These are phyloP conservation scores for Scomber colias DNA, from an alignment of 2,113 vertebrate species.

Conservation along the genomic window DNA sequence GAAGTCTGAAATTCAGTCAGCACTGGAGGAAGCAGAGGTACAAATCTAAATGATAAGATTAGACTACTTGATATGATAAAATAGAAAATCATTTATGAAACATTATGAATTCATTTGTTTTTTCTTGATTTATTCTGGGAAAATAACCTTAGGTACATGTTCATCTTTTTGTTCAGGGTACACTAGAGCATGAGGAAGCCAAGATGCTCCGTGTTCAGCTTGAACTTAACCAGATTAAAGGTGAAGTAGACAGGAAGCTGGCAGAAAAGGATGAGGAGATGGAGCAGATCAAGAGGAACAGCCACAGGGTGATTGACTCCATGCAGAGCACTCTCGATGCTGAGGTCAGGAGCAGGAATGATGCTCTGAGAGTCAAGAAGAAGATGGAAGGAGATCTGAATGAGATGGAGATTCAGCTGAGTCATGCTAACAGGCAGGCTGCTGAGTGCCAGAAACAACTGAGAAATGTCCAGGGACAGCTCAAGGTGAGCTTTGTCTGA, in stretches of 20 bases:
- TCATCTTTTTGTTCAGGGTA: constrained; percentile 57
- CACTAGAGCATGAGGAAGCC: constrained; percentile 81
- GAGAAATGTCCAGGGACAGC: constrained; percentile 81
- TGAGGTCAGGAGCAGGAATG: constrained; percentile 86
- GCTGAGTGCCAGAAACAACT: constrained; percentile 86
- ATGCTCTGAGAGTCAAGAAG: constrained; percentile 83
- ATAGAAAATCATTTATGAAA: too few species aligned
- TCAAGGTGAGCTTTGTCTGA: constrained; percentile 75
- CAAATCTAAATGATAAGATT: too few species aligned
- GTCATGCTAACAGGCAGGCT: constrained; percentile 84
- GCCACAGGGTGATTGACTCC: constrained; percentile 87
- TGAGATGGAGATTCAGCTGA: constrained; percentile 85
- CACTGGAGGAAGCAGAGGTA: constrained; percentile 74
- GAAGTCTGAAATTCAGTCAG: constrained; percentile 72
- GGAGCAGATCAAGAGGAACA: constrained; percentile 89
- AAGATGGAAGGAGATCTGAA: constrained; percentile 86
- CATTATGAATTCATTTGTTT: too few species aligned
- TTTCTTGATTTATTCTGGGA: too few species aligned
- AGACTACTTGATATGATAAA: too few species aligned
- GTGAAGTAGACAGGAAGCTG: constrained; percentile 89
- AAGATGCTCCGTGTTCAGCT: constrained; percentile 84
- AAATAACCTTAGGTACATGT: too few species aligned
- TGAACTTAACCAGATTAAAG: constrained; percentile 90
- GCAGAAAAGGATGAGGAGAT: constrained; percentile 92
- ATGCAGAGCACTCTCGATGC: constrained; percentile 89